A percentile compares a stretch with the other conserved stretches of the same genome.
Evolutionary conservation across 2,888 invertebrate genomes (phyloP).

Genomic region (Hetaerina titia): DNA sequence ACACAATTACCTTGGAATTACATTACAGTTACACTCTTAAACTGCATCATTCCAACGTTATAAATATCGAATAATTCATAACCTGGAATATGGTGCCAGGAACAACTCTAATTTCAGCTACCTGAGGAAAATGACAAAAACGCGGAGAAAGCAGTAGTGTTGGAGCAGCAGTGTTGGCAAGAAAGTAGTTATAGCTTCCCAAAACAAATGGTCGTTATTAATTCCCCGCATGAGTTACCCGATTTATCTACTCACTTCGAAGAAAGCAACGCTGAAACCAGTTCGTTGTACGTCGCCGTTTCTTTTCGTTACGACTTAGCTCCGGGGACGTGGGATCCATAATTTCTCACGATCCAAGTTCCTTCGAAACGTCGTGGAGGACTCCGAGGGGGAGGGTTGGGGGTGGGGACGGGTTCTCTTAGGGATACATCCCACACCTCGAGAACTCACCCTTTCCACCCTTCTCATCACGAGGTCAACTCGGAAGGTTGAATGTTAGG

Average conservation of each 20-base stretch:
- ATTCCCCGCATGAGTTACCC: neutral
- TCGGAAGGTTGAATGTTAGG: neutral
- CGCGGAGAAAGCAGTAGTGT: neutral
- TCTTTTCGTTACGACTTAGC: neutral
- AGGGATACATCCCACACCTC: too few species aligned
- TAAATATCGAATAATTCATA: too few species aligned
- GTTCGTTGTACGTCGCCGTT: neutral
- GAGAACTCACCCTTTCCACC: too few species aligned
- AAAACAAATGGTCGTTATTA: neutral
- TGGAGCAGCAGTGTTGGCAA: neutral
- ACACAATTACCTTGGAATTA: too few species aligned
- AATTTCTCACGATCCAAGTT: neutral
- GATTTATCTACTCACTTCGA: neutral
- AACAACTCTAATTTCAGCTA: too few species aligned
- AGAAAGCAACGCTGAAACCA: neutral
- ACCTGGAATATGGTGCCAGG: too few species aligned
- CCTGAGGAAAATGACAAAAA: too few species aligned
- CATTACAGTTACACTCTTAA: too few species aligned
- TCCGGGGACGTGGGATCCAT: neutral
- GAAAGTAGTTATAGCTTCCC: neutral
- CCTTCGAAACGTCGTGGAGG: neutral
- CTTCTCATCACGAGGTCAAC: too few species aligned
- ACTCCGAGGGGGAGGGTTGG: neutral
- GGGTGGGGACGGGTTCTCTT: neutral
- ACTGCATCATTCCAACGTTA: too few species aligned